These are phyloP conservation scores for Lasioglossum zephyrum DNA, from an alignment of 2,888 invertebrate species.

Conservation along the genomic window DNA sequence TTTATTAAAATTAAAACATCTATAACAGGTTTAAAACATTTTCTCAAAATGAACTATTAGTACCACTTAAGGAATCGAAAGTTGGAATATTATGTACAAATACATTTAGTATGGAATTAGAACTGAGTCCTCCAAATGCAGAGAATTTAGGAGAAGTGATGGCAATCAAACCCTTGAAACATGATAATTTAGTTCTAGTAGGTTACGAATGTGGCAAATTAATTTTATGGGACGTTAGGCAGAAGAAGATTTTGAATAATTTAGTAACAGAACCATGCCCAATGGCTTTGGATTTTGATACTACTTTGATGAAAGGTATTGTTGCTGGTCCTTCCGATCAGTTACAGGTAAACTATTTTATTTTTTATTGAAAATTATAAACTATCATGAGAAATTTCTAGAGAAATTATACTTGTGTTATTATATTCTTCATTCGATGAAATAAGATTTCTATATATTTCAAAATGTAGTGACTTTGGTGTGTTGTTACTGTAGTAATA, in stretches of 20 bases:
- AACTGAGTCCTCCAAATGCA: constrained; percentile 70
- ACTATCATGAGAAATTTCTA: neutral
- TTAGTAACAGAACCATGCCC: constrained; percentile 88
- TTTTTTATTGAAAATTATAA: neutral
- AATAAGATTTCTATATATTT: constrained; percentile 1
- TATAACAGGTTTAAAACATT: constrained; percentile 81
- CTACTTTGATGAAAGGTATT: constrained; percentile 88
- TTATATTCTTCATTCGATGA: neutral
- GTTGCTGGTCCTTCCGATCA: constrained; percentile 88
- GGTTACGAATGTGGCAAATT: constrained; percentile 92
- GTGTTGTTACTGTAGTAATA: neutral
- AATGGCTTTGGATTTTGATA: constrained; percentile 90
- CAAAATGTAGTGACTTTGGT: neutral
- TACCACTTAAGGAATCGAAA: constrained; percentile 88
- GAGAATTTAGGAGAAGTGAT: constrained; percentile 87
- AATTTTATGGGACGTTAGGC: constrained; percentile 89
- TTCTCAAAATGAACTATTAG: constrained; percentile 87
- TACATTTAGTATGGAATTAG: constrained; percentile 79
- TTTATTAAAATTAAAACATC: constrained; percentile 10
- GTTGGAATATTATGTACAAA: constrained; percentile 86
- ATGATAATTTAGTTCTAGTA: constrained; percentile 87
- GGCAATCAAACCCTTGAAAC: constrained; percentile 87
- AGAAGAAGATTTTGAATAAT: constrained; percentile 86
- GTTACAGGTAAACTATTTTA: constrained; percentile 85
- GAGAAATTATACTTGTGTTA: neutral